Evolutionary conservation across 2,888 invertebrate species (phyloP).

Genomic region (Phengaris alcon): DNA sequence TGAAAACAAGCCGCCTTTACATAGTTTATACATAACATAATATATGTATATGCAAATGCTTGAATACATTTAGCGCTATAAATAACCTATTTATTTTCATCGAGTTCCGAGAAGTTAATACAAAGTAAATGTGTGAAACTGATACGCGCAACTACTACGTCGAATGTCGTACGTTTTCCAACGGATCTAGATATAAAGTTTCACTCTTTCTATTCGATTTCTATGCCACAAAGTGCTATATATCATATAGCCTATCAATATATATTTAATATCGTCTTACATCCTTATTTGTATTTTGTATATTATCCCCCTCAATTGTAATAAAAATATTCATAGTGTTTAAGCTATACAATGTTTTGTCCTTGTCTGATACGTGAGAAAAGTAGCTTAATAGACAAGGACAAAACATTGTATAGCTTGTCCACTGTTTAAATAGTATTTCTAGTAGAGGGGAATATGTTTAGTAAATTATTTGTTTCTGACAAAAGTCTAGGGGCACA

Average conservation of each 20-base stretch:
- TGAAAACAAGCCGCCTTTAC: neutral
- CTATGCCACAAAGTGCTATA: neutral
- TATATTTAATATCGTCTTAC: neutral
- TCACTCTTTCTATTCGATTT: slow-evolving; percentile 6
- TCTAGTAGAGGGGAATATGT: too few relatives aligned
- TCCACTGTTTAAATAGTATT: too few relatives aligned
- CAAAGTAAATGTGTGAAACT: neutral
- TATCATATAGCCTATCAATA: neutral
- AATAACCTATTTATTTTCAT: neutral
- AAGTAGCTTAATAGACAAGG: too few relatives aligned
- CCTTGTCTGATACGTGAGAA: too few relatives aligned
- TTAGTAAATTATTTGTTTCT: too few relatives aligned
- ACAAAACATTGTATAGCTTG: too few relatives aligned
- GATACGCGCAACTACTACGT: neutral
- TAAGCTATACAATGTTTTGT: too few relatives aligned
- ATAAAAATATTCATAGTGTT: too few relatives aligned
- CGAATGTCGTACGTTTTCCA: neutral
- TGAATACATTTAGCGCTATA: neutral
- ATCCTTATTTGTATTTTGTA: too few relatives aligned
- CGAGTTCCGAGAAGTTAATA: neutral
- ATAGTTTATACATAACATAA: neutral
- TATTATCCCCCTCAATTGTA: too few relatives aligned
- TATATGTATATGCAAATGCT: neutral
- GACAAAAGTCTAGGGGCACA: too few relatives aligned
- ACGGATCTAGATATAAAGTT: neutral